Percentiles rank a stretch among this genome's conserved stretches.
phyloP scores from a whole-genome alignment of 2,113 vertebrate species.

The Centropristis striata region DNA sequence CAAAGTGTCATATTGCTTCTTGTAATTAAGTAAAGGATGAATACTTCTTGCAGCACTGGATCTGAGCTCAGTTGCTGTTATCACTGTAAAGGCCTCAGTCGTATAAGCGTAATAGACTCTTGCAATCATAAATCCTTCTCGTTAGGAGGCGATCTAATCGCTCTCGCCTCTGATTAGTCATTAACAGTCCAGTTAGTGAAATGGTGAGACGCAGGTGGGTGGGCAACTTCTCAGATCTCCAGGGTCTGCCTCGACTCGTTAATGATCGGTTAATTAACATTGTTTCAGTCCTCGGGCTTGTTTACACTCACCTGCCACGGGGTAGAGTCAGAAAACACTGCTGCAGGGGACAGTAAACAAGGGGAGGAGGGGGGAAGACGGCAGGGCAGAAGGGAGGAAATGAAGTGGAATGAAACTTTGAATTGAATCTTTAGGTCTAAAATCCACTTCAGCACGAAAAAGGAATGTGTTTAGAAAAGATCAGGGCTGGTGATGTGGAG shows the following conservation, averaged over 20 bases:
- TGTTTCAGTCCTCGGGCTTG: constrained; percentile 78
- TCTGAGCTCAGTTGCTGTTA: constrained; percentile 1
- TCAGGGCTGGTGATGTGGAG: not conserved
- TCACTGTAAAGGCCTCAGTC: constrained; percentile 27
- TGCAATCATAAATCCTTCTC: constrained; percentile 80
- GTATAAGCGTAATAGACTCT: constrained; percentile 48
- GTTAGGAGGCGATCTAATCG: constrained; percentile 80
- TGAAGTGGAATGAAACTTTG: constrained; percentile 25
- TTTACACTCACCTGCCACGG: constrained; percentile 75
- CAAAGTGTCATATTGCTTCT: not conserved
- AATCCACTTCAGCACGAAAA: not conserved
- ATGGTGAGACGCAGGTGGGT: constrained; percentile 82
- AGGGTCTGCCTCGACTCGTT: constrained; percentile 73
- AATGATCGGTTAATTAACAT: constrained; percentile 83
- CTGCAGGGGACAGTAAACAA: constrained; percentile 76
- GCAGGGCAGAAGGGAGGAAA: constrained; percentile 27
- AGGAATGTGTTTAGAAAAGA: not conserved
- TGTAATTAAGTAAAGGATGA: not conserved
- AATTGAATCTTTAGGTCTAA: constrained; percentile 3
- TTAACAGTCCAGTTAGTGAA: constrained; percentile 83
- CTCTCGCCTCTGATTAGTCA: constrained; percentile 82
- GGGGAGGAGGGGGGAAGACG: constrained; percentile 4
- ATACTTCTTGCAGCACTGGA: constrained; percentile 2
- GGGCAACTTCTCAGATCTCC: constrained; percentile 77
- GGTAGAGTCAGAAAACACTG: constrained; percentile 73